Conservation (phyloP, 2,797 vertebrate genomes). For the Smutsia temminckii region DNA sequence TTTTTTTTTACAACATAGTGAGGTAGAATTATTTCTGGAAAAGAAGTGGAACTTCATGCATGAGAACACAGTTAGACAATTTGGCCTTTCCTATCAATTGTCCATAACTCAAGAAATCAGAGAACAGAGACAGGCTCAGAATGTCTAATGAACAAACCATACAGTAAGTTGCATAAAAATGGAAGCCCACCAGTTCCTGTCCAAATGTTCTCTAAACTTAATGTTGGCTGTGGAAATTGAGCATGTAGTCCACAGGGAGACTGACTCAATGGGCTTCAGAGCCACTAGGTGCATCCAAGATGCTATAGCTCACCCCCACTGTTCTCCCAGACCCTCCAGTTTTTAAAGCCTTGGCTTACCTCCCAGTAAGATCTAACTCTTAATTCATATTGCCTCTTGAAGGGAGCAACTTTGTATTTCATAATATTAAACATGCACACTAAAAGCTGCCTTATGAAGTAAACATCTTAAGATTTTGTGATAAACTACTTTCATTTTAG, state of each 20-base stretch:
- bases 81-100: constrained; percentile 50
- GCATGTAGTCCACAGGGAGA: neutral
- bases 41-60: neutral
- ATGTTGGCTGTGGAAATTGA: neutral
- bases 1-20: neutral
- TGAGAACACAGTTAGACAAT: neutral
- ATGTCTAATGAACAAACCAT: constrained; percentile 47
- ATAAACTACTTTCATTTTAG: neutral
- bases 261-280: neutral
- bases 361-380: neutral
- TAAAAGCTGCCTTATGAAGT: neutral
- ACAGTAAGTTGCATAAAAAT: neutral
- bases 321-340: too few relatives aligned
- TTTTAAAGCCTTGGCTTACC: neutral
- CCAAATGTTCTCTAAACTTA: neutral
- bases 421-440: neutral
- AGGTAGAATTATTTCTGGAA: constrained; percentile 38
- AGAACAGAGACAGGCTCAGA: neutral
- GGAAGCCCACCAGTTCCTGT: neutral
- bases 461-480: neutral
- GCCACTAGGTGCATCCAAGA: neutral
- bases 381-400: constrained; percentile 5
- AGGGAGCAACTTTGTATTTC: neutral
- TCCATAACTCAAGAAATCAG: constrained; percentile 29
- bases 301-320: neutral